Percentiles rank a stretch among this genome's conserved stretches.
Conservation (phyloP, 2,113 vertebrate genomes). For the Salminus brasiliensis region DNA sequence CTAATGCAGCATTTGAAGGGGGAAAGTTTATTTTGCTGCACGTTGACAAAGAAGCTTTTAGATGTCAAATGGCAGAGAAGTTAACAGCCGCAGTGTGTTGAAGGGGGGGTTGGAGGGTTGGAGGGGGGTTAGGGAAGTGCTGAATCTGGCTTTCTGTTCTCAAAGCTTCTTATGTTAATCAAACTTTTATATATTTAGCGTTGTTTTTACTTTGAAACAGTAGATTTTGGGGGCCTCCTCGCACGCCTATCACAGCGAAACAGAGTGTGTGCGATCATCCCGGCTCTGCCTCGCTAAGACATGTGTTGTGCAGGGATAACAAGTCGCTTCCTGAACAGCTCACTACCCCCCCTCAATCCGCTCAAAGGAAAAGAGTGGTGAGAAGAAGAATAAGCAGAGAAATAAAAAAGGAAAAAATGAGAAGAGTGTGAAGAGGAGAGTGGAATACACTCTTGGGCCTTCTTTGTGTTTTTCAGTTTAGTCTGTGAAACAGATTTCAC, state of each 20-base stretch:
- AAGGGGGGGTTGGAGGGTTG: slow-evolving; percentile 19
- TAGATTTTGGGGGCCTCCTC: slow-evolving; percentile 27
- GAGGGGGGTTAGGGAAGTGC: slow-evolving; percentile 63
- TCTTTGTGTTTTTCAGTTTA: not conserved
- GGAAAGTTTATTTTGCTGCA: slow-evolving; percentile 39
- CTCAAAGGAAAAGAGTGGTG: slow-evolving; percentile 49
- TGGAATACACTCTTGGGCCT: slow-evolving; percentile 4
- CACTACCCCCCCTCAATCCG: slow-evolving; percentile 58
- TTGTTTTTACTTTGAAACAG: slow-evolving; percentile 64
- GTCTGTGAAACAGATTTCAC: slow-evolving; percentile 15
- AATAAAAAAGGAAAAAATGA: not conserved
- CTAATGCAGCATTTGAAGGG: slow-evolving; percentile 34
- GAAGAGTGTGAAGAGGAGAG: too few species aligned
- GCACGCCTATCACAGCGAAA: slow-evolving; percentile 67
- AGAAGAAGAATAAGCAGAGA: slow-evolving; percentile 21
- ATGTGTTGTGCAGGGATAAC: slow-evolving; percentile 70
- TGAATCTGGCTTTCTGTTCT: slow-evolving; percentile 73
- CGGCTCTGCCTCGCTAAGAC: slow-evolving; percentile 65
- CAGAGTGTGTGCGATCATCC: slow-evolving; percentile 70
- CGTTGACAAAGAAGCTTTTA: slow-evolving; percentile 42
- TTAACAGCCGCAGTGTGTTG: slow-evolving; percentile 40
- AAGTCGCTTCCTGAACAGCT: slow-evolving; percentile 70
- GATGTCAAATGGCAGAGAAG: slow-evolving; percentile 64
- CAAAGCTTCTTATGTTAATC: slow-evolving; percentile 72
- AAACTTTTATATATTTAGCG: slow-evolving; percentile 69